These are phyloP conservation scores for Helicorthomorpha holstii DNA, from an alignment of 1,140 invertebrate genomes.

Conservation along the genomic window DNA sequence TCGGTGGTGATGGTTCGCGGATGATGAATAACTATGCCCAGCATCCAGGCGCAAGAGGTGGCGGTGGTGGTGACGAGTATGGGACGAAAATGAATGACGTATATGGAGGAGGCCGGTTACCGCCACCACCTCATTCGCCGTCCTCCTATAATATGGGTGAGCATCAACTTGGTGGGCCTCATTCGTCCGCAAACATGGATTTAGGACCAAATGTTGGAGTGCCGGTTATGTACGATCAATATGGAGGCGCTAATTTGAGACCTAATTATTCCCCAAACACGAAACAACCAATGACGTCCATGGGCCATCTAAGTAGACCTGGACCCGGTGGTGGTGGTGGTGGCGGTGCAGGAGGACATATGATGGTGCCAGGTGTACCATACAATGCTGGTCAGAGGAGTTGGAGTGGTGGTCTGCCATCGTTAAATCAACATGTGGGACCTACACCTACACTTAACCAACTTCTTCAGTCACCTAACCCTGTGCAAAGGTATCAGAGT, in stretches of 20 bases:
- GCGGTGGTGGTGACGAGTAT: no score
- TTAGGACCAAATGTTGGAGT: neutral
- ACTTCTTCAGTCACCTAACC: slow-evolving; percentile 58
- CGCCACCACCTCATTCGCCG: neutral
- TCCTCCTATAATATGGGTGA: neutral
- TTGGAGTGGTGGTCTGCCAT: no score
- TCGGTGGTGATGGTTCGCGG: neutral
- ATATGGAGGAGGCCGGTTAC: no score
- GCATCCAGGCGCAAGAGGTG: no score
- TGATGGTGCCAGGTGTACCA: neutral
- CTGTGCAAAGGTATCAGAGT: slow-evolving; percentile 27
- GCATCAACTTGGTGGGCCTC: neutral
- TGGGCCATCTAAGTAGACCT: neutral
- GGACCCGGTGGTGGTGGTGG: neutral
- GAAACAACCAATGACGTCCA: no score
- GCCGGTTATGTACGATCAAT: neutral
- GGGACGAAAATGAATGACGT: no score
- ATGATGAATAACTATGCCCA: no score
- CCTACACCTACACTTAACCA: slow-evolving; percentile 83
- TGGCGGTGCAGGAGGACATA: neutral
- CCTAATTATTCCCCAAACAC: no score
- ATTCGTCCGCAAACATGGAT: neutral
- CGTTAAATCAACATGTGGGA: slow-evolving; percentile 27
- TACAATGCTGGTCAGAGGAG: neutral
- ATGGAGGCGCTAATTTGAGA: no score